Conservation (phyloP, 2,113 vertebrate species). For the Mesoclemmys tuberculata region DNA sequence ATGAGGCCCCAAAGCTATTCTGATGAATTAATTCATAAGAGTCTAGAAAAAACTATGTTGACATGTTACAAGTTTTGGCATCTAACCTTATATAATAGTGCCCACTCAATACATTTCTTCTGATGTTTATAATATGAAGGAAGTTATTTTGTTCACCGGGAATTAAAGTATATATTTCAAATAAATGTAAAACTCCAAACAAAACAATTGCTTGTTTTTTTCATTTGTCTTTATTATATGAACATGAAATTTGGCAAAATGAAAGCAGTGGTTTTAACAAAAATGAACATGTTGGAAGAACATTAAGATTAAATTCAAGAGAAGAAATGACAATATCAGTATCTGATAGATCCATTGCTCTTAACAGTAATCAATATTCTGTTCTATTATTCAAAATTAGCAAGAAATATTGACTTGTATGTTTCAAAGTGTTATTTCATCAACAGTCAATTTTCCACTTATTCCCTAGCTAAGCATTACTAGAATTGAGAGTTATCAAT, state of each 20-base stretch:
- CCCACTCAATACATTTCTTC: constrained; percentile 57
- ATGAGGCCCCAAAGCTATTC: constrained; percentile 61
- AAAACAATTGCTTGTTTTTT: background rate
- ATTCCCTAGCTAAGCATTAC: background rate
- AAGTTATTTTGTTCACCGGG: constrained; percentile 10
- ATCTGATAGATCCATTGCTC: background rate
- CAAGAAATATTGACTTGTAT: background rate
- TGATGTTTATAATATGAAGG: constrained; percentile 23
- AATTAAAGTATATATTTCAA: background rate
- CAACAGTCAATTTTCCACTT: background rate
- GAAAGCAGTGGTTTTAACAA: background rate
- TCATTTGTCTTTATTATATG: background rate
- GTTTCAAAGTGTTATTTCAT: background rate
- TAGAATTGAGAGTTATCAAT: too few relatives aligned
- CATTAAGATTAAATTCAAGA: background rate
- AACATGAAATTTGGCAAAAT: background rate
- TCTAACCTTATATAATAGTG: constrained; percentile 31
- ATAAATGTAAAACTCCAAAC: background rate
- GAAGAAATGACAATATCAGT: background rate
- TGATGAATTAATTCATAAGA: constrained; percentile 71
- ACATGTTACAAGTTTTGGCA: constrained; percentile 60
- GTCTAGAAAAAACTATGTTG: constrained; percentile 44
- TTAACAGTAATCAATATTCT: background rate
- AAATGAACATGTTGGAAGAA: background rate
- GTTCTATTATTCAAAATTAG: background rate